Evolutionary conservation across 2,888 invertebrate species (phyloP), one percentile per base, ranked within the genome.

Genomic region (Drosophila atripex): DNA sequence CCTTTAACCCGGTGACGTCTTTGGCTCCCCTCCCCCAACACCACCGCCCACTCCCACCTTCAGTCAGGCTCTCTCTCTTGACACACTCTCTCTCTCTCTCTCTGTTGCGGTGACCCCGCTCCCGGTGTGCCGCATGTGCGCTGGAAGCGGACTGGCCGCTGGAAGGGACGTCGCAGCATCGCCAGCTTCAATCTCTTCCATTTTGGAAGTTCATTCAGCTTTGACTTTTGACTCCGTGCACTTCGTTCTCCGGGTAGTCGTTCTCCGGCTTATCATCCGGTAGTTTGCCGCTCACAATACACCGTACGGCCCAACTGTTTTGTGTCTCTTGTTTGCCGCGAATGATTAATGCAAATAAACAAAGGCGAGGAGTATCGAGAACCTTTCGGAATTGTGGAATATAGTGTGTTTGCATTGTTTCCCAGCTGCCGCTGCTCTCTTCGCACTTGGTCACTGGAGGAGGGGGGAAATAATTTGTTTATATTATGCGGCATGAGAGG

Each of bases 141-240:
- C 50, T 70, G 51, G 65, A 72, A 82, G 70, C 61, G 71, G 46
- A 73, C 72, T 66, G 71, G 70, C 60, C 60, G 50, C 43, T 66
- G 71, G 70, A 71, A 70, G 54, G 35, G 68, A 55, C 35, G 46
- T 32, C 45, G 45, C 63, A 53, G 57, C 73, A 46, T 57, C 60
- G 41, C 39, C 80, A 76, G 87, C 82, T 80, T 73, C 71, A 76
- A 58, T 52, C 38, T 52, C 55, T 85, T 87, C 87, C 87, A 85
- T 51, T 69, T 71, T 87, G 85, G 88, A 85, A 87, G 76, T 85
- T 85, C 85, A 85, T 85, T 85, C 85, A 85, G 88, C 64, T 85
- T 78, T 82, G 76, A 66, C 71, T 71, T 70, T 60, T 71, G 71
- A 71, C 70, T 55, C 59, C 50, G 68, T 52, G 52, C 57, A 57